Percentiles rank a stretch among this genome's conserved stretches.
These are phyloP conservation scores for Ennomos quercinarius DNA, from an alignment of 2,888 invertebrate species.

Conservation along the genomic window DNA sequence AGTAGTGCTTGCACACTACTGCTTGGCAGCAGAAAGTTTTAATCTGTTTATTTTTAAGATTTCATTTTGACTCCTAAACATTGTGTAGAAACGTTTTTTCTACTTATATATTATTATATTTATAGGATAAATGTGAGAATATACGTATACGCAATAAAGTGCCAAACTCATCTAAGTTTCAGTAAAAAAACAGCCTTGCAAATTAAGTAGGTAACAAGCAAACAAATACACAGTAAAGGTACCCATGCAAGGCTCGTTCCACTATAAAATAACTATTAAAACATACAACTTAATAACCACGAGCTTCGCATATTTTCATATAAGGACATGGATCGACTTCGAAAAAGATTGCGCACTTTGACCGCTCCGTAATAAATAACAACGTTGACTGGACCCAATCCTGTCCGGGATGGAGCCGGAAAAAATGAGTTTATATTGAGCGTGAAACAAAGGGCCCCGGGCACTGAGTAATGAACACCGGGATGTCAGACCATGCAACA, in stretches of 20 bases:
- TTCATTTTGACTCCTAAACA: too few relatives aligned
- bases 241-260: neutral
- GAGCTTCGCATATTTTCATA: conserved; percentile 22
- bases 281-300: conserved; percentile 16
- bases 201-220: too few relatives aligned
- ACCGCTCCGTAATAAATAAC: conserved; percentile 41
- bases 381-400: conserved; percentile 41
- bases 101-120: too few relatives aligned
- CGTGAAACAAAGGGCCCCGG: conserved; percentile 41
- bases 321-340: conserved; percentile 9
- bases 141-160: too few relatives aligned
- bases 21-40: too few relatives aligned
- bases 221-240: too few relatives aligned
- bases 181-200: too few relatives aligned
- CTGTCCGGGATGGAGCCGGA: conserved; percentile 26
- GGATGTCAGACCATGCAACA: conserved; percentile 21
- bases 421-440: conserved; percentile 46
- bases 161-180: too few relatives aligned
- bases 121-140: too few relatives aligned
- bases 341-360: conserved; percentile 33
- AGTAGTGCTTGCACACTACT: too few relatives aligned
- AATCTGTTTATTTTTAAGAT: too few relatives aligned
- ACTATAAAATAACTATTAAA: conserved; percentile 7
- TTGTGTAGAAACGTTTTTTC: too few relatives aligned
- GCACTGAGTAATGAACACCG: conserved; percentile 40